Conservation (phyloP, 2,888 invertebrate genomes). For the Platypus cylindrus region DNA sequence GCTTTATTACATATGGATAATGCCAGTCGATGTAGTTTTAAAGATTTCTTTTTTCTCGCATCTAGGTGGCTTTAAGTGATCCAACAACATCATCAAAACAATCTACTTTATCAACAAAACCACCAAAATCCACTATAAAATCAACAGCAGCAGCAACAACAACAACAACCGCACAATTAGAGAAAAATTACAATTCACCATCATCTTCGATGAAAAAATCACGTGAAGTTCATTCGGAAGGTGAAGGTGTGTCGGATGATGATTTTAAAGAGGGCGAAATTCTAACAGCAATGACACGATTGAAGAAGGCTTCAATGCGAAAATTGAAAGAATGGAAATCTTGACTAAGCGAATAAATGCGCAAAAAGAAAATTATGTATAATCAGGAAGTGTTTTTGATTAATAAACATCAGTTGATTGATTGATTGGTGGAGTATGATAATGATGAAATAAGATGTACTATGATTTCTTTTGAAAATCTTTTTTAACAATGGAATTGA, state of each 20-base stretch:
- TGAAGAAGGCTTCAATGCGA: conserved; percentile 66
- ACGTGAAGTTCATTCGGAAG: conserved; percentile 61
- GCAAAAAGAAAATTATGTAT: no score
- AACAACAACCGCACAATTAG: conserved; percentile 45
- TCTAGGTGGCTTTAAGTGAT: conserved; percentile 43
- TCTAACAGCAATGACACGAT: conserved; percentile 58
- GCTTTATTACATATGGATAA: no score
- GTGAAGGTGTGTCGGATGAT: conserved; percentile 53
- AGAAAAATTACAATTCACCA: conserved; percentile 38
- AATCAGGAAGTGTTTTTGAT: neutral
- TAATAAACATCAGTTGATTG: neutral
- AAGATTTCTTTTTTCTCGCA: no score
- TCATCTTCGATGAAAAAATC: conserved; percentile 30
- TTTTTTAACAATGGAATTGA: no score
- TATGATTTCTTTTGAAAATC: no score
- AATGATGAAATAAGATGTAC: no score
- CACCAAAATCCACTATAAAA: conserved; percentile 17
- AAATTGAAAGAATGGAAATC: conserved; percentile 73
- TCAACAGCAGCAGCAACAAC: conserved; percentile 26
- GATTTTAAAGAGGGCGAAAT: conserved; percentile 54
- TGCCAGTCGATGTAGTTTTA: no score
- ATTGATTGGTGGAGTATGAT: neutral
- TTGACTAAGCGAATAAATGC: conserved; percentile 39
- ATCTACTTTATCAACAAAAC: conserved; percentile 30
- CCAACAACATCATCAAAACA: conserved; percentile 41